These are phyloP conservation scores for Arenaria interpres DNA, from an alignment of 2,113 vertebrate genomes.

Conservation along the genomic window DNA sequence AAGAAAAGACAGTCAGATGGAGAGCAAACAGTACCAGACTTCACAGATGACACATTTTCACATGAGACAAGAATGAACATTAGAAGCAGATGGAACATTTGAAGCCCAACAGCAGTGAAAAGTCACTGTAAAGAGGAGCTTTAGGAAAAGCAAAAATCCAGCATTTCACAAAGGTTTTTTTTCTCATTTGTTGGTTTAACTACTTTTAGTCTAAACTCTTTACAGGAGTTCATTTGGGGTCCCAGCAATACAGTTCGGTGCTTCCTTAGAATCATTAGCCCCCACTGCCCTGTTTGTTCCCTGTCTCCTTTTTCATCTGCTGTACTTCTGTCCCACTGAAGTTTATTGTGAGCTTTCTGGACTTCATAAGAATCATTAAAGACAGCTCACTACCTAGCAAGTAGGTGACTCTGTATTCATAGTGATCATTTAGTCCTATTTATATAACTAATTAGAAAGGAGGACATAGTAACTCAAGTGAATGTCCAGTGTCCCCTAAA, in stretches of 20 bases:
- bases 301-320: neutral
- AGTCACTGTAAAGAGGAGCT: neutral
- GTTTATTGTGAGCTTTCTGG: neutral
- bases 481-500: neutral
- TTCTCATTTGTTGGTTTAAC: neutral
- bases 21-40: slow-evolving; percentile 1
- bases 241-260: neutral
- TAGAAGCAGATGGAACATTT: slow-evolving; percentile 18
- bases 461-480: neutral
- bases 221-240: neutral
- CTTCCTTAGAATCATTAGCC: neutral
- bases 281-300: neutral
- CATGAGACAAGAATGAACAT: neutral
- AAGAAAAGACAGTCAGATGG: neutral
- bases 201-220: neutral
- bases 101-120: neutral
- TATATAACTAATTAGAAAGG: neutral
- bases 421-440: neutral
- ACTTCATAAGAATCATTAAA: neutral
- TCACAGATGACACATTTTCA: slow-evolving; percentile 16
- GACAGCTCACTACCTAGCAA: neutral
- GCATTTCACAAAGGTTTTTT: neutral
- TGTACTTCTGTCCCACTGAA: neutral
- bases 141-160: neutral
- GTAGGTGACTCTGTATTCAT: neutral